A percentile compares a stretch with the other conserved stretches of the same genome.
These are phyloP conservation scores for Actenoides lindsayi DNA, from an alignment of 2,113 vertebrate genomes.

Conservation along the genomic window DNA sequence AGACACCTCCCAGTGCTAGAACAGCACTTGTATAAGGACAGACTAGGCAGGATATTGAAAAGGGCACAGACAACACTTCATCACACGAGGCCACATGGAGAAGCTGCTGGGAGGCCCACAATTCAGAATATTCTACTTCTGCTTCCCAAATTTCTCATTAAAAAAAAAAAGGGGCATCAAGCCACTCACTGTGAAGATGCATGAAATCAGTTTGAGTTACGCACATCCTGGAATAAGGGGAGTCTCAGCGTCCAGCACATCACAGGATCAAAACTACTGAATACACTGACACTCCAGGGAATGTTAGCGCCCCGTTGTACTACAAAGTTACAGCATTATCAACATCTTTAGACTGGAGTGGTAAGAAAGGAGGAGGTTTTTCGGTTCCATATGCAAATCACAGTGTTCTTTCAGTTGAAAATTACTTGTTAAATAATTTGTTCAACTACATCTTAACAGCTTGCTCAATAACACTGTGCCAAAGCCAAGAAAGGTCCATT, in stretches of 20 bases:
- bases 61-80: background rate
- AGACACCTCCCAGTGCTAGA: background rate
- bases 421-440: background rate
- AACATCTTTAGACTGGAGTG: background rate
- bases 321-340: background rate
- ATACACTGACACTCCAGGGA: background rate
- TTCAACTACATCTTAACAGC: background rate
- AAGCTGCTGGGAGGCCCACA: background rate
- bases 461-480: background rate
- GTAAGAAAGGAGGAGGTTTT: background rate
- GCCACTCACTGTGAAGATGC: background rate
- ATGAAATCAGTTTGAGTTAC: background rate
- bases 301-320: background rate
- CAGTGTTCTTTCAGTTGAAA: background rate
- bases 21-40: background rate
- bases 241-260: background rate
- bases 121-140: background rate
- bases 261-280: background rate
- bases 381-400: background rate
- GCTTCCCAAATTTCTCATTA: background rate
- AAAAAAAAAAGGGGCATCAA: background rate
- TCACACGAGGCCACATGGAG: background rate
- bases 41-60: background rate
- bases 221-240: background rate
- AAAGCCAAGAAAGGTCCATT: background rate